Percentiles rank a stretch among this genome's conserved stretches.
Evolutionary conservation across 2,113 vertebrate species (phyloP).

Genomic region (Willisornis vidua): DNA sequence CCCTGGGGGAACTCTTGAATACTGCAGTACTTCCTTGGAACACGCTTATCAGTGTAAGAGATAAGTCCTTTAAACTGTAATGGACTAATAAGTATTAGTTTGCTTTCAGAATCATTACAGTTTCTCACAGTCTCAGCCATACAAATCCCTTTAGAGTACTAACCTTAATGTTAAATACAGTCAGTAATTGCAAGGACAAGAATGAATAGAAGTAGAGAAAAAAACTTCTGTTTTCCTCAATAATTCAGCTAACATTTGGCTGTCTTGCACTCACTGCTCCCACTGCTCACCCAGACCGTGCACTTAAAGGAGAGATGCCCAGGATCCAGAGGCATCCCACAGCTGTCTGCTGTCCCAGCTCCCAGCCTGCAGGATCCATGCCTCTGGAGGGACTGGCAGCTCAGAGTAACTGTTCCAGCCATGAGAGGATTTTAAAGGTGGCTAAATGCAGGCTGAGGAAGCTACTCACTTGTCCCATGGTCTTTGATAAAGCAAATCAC

Average conservation of each 20-base stretch:
- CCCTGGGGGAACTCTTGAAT: background rate
- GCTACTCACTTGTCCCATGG: background rate
- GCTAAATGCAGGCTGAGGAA: background rate
- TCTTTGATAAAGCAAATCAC: background rate
- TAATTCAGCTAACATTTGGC: background rate
- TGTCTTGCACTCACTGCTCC: background rate
- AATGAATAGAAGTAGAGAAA: background rate
- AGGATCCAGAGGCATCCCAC: background rate
- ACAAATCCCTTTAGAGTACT: background rate
- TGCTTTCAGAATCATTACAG: background rate
- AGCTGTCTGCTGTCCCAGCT: background rate
- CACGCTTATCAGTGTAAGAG: background rate
- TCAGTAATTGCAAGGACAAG: conserved; percentile 17
- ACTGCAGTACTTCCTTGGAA: background rate
- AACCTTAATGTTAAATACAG: conserved; percentile 15
- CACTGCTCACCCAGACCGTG: background rate
- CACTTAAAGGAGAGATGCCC: background rate
- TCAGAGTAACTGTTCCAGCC: background rate
- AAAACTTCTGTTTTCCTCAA: background rate
- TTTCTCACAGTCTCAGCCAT: background rate
- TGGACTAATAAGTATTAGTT: conserved; percentile 1
- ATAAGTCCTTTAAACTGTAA: background rate
- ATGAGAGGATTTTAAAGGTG: background rate
- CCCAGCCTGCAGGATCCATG: background rate
- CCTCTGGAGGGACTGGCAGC: background rate